phyloP scores from a whole-genome alignment of 2,113 vertebrate genomes.

The Sphyrna mokarran region DNA sequence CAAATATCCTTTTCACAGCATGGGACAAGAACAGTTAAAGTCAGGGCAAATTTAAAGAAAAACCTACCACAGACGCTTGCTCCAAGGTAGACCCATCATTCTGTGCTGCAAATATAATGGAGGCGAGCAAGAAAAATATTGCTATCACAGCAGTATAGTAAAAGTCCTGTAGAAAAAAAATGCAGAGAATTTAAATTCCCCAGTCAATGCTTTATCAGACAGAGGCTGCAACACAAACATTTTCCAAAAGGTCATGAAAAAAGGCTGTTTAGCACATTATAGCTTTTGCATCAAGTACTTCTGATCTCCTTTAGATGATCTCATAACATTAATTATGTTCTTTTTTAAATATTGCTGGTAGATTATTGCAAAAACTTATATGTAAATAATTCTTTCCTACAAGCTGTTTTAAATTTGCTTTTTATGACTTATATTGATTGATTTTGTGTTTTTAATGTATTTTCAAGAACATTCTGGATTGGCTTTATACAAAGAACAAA shows the following conservation, averaged over 20 bases:
- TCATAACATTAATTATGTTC: neutral
- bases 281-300: neutral
- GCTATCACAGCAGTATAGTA: slow-evolving; percentile 46
- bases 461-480: neutral
- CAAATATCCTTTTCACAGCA: neutral
- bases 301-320: neutral
- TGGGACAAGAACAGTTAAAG: neutral
- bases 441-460: neutral
- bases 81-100: slow-evolving; percentile 49
- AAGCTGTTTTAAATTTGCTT: neutral
- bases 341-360: neutral
- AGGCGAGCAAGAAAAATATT: slow-evolving; percentile 57
- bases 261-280: neutral
- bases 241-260: neutral
- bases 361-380: neutral
- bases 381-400: neutral
- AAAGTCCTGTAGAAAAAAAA: slow-evolving; percentile 61
- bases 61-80: slow-evolving; percentile 60
- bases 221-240: neutral
- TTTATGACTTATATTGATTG: neutral
- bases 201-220: neutral
- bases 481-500: no score
- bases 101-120: slow-evolving; percentile 52
- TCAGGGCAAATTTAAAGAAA: slow-evolving; percentile 37
- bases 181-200: neutral